A percentile compares a stretch with the other conserved stretches of the same genome.
These are phyloP conservation scores for Sphaerophoria taeniata DNA, from an alignment of 2,888 invertebrate species.

Conservation along the genomic window DNA sequence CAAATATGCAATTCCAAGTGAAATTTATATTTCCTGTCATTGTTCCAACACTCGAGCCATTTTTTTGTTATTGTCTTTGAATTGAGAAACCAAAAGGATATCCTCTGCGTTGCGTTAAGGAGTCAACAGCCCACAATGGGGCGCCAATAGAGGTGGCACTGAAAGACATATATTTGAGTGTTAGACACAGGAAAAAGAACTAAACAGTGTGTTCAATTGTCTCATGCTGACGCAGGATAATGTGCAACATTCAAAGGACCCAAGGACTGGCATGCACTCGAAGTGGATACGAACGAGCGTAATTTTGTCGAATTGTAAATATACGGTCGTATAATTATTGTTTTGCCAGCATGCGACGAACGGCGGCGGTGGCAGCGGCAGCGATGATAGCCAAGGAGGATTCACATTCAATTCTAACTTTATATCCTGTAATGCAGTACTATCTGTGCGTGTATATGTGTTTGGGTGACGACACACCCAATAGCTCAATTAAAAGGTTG, in stretches of 20 bases:
- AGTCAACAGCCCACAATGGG: slow-evolving; percentile 57
- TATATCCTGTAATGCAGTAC: slow-evolving; percentile 42
- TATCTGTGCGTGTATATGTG: slow-evolving; percentile 18
- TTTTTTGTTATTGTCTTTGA: slow-evolving; percentile 5
- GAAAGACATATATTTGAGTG: background rate
- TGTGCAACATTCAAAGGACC: slow-evolving; percentile 31
- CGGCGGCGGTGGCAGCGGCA: too few species aligned
- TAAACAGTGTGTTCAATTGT: slow-evolving; percentile 53
- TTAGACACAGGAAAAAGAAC: slow-evolving; percentile 26
- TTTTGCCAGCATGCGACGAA: slow-evolving; percentile 15
- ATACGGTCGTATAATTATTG: slow-evolving; percentile 48
- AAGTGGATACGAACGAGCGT: slow-evolving; percentile 11
- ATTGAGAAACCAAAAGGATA: slow-evolving; percentile 40
- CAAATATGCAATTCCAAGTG: slow-evolving; percentile 68
- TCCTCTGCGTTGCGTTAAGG: slow-evolving; percentile 26
- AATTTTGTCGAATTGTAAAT: slow-evolving; percentile 56
- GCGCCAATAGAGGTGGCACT: slow-evolving; percentile 37
- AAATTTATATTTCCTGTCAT: slow-evolving; percentile 73
- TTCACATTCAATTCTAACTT: slow-evolving; percentile 34
- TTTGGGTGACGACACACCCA: slow-evolving; percentile 46
- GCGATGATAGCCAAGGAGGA: slow-evolving; percentile 45
- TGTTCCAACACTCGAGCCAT: slow-evolving; percentile 16
- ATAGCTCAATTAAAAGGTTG: slow-evolving; percentile 67
- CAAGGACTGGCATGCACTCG: background rate
- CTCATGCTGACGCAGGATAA: slow-evolving; percentile 34